Evolutionary conservation across 1,140 invertebrate species (phyloP).

Genomic region (Pissodes strobi): DNA sequence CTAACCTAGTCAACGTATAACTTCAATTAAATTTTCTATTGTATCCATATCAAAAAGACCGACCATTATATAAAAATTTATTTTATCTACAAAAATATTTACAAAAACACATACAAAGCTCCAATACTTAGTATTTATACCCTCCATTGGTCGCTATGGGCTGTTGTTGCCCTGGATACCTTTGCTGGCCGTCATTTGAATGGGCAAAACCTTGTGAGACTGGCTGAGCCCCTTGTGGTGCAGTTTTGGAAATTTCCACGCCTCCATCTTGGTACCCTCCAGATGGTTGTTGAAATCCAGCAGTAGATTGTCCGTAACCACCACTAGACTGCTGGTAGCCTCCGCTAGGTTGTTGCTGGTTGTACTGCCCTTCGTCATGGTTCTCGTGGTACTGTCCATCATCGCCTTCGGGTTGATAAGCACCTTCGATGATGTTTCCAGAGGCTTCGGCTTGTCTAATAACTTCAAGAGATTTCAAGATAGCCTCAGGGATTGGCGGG

Average conservation of each 20-base stretch:
- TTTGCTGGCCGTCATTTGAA: neutral
- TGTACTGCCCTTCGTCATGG: constrained; percentile 27
- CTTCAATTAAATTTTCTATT: too few species aligned
- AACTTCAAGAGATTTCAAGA: constrained; percentile 59
- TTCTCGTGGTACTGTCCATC: constrained; percentile 20
- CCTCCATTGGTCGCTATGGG: constrained; percentile 17
- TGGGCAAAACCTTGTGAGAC: constrained; percentile 10
- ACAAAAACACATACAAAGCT: neutral
- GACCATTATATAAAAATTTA: neutral
- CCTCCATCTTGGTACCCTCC: neutral
- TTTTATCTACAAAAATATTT: constrained; percentile 21
- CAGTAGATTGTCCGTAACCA: constrained; percentile 1
- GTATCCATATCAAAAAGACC: too few species aligned
- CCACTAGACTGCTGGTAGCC: neutral
- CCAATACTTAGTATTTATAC: constrained; percentile 20
- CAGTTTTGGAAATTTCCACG: neutral
- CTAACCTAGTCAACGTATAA: too few species aligned
- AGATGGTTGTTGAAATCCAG: neutral
- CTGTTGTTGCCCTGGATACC: constrained; percentile 12
- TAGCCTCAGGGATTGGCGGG: constrained; percentile 62
- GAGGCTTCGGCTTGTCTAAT: constrained; percentile 41
- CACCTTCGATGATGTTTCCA: constrained; percentile 19
- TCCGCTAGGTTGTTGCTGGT: neutral
- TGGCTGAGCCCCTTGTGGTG: neutral
- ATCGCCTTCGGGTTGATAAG: constrained; percentile 23